Evolutionary conservation across 2,888 invertebrate genomes (phyloP), one percentile per base, ranked within the genome.

Genomic region (Hololepta plana): DNA sequence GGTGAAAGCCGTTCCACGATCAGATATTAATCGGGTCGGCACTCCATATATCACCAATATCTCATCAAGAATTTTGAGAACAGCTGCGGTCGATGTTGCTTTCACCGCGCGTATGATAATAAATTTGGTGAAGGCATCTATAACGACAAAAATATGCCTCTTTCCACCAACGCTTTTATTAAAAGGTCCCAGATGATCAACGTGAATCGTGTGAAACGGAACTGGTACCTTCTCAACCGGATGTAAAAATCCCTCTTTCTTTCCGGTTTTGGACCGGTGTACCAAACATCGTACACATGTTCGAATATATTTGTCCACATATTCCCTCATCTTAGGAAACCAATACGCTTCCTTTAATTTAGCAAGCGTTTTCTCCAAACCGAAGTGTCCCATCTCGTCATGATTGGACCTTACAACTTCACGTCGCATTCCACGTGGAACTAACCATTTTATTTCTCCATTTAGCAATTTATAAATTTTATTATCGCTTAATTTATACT

Each of bases 181-280:
- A 15, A 30, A 56, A 4, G 51, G 53, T 2, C 53, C 52, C 3
- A 55, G 27, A 32, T 56, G 54, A 34, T 57, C 55, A 1, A 56
- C 26, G 30, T 56, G 53, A 8, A 56, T 15, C 0, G 48, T 52
- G 24, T 53, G 43, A 17, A 59, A 50, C 0, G 53, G 54, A 5
- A 40, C 36, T 1, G 38, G 29, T 4, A 43, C 36, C 29, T 55
- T 55, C n/a, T 43, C 40, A 12, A 56, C 55, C 1, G 51, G 46
- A 26, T 53, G 42, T n/a, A 56, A 31, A 10, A 36, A 34, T 5
- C 53, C 53, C 29, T 43, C 38, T 28, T 35, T 37, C 20, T 35
- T 36, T 8, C 41, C 42, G 10, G 35, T 22, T 8, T 29, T 27
- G 3, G 36, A 30, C 32, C 55, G 53, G 12, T 42, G 37, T 21